These are phyloP conservation scores for Falco naumanni DNA, from an alignment of 2,797 vertebrate species.

Conservation along the genomic window DNA sequence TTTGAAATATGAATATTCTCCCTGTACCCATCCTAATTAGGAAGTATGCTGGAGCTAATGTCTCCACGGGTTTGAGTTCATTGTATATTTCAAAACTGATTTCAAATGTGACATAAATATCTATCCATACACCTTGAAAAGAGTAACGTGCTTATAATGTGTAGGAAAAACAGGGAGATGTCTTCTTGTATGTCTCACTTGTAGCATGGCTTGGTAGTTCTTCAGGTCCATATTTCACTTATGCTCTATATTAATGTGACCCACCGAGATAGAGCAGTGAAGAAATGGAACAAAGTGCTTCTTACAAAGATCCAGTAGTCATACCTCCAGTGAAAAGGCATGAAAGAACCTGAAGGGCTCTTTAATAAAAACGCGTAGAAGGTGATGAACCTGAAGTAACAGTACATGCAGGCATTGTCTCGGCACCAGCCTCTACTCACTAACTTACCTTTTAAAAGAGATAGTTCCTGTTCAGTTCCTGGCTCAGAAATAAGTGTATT, in stretches of 20 bases:
- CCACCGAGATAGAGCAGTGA: background rate
- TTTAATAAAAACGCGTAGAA: background rate
- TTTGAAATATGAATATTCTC: background rate
- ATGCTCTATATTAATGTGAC: rapidly evolving
- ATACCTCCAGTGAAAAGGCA: background rate
- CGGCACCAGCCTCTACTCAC: background rate
- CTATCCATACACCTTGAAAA: background rate
- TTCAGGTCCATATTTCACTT: background rate
- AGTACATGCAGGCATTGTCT: background rate
- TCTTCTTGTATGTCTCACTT: rapidly evolving
- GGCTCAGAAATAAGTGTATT: background rate
- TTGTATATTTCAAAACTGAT: background rate
- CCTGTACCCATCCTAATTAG: background rate
- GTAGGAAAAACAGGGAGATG: background rate
- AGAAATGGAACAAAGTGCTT: background rate
- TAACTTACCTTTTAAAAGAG: background rate
- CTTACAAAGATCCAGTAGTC: background rate
- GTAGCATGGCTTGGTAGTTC: background rate
- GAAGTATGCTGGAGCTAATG: background rate
- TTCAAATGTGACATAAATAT: background rate
- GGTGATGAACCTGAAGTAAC: background rate
- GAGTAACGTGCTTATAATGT: background rate
- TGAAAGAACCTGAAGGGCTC: background rate
- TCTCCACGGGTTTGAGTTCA: background rate
- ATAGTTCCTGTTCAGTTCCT: background rate